Conservation (phyloP, 2,888 invertebrate species). For the Limnephilus rhombicus region DNA sequence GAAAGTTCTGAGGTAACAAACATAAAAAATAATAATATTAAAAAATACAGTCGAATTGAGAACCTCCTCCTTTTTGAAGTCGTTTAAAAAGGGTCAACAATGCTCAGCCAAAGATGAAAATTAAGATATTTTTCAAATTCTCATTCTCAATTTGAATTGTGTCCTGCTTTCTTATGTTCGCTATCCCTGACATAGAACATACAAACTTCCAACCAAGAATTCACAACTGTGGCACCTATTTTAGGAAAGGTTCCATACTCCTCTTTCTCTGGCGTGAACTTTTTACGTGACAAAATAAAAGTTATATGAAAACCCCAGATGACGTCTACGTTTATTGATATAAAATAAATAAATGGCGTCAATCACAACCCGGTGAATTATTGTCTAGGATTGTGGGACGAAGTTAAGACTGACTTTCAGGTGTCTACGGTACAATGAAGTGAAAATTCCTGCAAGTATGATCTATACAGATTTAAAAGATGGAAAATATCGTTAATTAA, state of each 20-base stretch:
- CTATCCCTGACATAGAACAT: background rate
- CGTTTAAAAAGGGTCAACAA: too few relatives aligned
- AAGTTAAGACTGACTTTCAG: background rate
- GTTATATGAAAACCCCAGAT: background rate
- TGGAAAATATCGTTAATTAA: background rate
- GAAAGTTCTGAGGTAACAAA: too few relatives aligned
- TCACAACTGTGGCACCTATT: constrained; percentile 16
- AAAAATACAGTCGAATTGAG: too few relatives aligned
- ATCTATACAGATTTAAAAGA: background rate
- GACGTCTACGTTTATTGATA: constrained; percentile 20
- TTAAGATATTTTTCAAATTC: too few relatives aligned
- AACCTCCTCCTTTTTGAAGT: too few relatives aligned
- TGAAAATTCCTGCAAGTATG: background rate
- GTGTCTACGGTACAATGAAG: background rate
- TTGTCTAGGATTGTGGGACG: background rate
- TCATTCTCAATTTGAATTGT: background rate
- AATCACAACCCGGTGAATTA: background rate
- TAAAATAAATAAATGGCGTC: background rate
- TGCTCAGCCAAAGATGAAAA: too few relatives aligned
- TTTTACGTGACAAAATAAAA: constrained; percentile 36
- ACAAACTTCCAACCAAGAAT: background rate
- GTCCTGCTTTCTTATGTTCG: background rate
- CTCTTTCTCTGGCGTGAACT: background rate
- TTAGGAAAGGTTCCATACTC: background rate
- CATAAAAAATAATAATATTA: too few relatives aligned